Base-by-base conservation (phyloP, 2,888 invertebrate genomes). In the Strigamia transsilvanica region DNA sequence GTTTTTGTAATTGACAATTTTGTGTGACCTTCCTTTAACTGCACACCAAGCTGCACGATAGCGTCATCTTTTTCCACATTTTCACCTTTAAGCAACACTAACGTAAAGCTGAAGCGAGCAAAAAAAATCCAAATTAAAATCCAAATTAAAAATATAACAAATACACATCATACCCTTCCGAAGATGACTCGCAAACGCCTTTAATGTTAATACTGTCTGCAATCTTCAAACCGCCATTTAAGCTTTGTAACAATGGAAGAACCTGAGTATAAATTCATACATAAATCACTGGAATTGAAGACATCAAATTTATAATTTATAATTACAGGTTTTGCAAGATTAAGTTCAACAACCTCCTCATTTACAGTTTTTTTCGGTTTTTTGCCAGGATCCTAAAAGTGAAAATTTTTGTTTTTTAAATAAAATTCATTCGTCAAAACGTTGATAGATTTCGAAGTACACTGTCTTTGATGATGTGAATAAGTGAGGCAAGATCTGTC, bases 391-490 rank as follows among this genome's bases (percentile, higher is more conserved):
- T 83, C 80, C 80, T 80, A 46, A 7, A 6, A 79, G 6, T 18
- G 4, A 18, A n/a, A 78, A 78, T 3, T 6, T n/a, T n/a, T 15
- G 38, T 42, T 41, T 1, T 18, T 3, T 18, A 38, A 27, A 23
- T 13, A 27, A 78, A 1, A 34, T 41, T 15, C 38, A 7, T 12
- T 79, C 12, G 6, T 13, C 41, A 66, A 15, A 15, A 7, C 13
- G 3, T 15, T n/a, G 3, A 23, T 41, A 34, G 15, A 13, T 66
- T 66, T 23, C 3, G 15, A 66, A 38, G 27, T 83, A 83, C 83
- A 77, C 82, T 83, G 41, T 83, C 83, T 80, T 83, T 83, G 78
- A 83, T 83, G n/a, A 83, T 56, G 73, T 83, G 83, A 56, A 83
- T 82, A 13, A 83, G 61, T n/a, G 83, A 82, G 9, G 83, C 80